phyloP scores from a whole-genome alignment of 2,797 vertebrate species.

The Microctenopoma lineatum region DNA sequence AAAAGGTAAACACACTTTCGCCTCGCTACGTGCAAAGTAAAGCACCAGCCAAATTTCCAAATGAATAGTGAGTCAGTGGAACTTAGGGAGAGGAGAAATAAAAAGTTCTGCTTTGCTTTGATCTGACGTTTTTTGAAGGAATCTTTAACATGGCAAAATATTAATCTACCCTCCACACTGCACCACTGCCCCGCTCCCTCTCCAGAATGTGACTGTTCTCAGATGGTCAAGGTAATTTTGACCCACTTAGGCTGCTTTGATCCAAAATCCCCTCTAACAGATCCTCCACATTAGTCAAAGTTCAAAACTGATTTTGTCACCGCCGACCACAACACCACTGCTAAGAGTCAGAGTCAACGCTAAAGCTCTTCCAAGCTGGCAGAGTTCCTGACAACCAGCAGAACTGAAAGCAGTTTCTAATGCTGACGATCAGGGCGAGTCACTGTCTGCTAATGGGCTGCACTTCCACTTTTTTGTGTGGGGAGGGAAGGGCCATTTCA shows the following conservation, averaged over 20 bases:
- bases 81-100: slow-evolving; percentile 62
- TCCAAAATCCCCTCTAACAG: slow-evolving; percentile 78
- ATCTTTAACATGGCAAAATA: slow-evolving; percentile 74
- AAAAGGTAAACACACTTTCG: slow-evolving; percentile 62
- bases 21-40: slow-evolving; percentile 34
- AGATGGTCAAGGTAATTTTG: slow-evolving; percentile 85
- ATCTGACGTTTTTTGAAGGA: slow-evolving; percentile 78
- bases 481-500: slow-evolving; percentile 13
- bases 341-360: slow-evolving; percentile 71
- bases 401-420: slow-evolving; percentile 81
- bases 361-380: slow-evolving; percentile 77
- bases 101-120: slow-evolving; percentile 75
- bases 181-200: slow-evolving; percentile 72
- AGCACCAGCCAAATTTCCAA: slow-evolving; percentile 68
- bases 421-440: slow-evolving; percentile 77
- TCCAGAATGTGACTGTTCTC: slow-evolving; percentile 80
- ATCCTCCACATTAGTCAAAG: slow-evolving; percentile 64
- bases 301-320: slow-evolving; percentile 81
- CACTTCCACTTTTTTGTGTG: slow-evolving; percentile 50
- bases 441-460: slow-evolving; percentile 80
- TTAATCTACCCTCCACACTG: slow-evolving; percentile 81
- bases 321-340: slow-evolving; percentile 67
- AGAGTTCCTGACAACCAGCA: slow-evolving; percentile 80
- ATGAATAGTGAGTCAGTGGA: slow-evolving; percentile 71
- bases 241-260: slow-evolving; percentile 85